Conservation (phyloP, 2,888 invertebrate genomes). For the Congeria kusceri region DNA sequence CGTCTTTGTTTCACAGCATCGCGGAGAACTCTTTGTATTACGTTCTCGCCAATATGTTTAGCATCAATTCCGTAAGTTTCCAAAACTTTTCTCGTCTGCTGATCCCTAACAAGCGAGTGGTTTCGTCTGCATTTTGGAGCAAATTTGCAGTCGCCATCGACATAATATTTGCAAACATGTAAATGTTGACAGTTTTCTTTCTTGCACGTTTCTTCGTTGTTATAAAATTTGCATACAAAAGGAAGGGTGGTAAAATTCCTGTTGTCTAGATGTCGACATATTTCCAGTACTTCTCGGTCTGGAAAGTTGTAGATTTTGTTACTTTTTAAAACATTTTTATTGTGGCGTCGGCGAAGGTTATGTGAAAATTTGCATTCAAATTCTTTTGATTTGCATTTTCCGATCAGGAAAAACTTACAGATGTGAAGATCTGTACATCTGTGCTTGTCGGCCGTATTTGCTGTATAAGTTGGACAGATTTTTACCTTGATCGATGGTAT, state of each 20-base stretch:
- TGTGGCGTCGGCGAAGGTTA: neutral
- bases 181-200: constrained; percentile 21
- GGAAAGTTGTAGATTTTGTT: neutral
- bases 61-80: constrained; percentile 16
- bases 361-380: neutral
- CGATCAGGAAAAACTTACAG: neutral
- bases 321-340: neutral
- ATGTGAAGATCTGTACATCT: neutral
- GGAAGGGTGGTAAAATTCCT: constrained; percentile 34
- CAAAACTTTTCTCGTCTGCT: constrained; percentile 5
- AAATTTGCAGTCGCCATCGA: constrained; percentile 32
- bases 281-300: neutral
- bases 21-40: neutral
- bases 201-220: constrained; percentile 33
- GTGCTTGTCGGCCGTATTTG: neutral
- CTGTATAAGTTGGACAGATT: neutral
- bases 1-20: too few species aligned
- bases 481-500: neutral
- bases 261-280: constrained; percentile 8
- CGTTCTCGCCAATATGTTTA: neutral
- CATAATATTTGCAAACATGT: constrained; percentile 34
- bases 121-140: constrained; percentile 11
- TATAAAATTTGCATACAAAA: constrained; percentile 43
- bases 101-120: constrained; percentile 1
- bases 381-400: neutral